A percentile compares a stretch with the other conserved stretches of the same genome.
These are phyloP conservation scores for Girardia tigrina DNA, from an alignment of 2,888 invertebrate genomes.

Conservation along the genomic window DNA sequence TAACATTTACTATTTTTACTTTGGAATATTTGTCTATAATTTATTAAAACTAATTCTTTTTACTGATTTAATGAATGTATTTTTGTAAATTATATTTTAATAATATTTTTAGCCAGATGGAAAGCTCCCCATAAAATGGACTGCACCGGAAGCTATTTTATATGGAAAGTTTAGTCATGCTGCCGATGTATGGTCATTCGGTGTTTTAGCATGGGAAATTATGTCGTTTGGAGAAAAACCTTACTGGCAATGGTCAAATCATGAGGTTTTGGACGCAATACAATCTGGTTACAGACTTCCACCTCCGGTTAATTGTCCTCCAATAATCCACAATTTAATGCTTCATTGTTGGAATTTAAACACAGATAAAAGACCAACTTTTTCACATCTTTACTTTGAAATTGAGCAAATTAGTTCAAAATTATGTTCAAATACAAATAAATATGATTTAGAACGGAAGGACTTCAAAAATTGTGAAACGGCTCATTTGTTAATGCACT, in stretches of 20 bases:
- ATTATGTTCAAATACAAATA: neutral
- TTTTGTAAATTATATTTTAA: neutral
- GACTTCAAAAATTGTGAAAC: conserved; percentile 20
- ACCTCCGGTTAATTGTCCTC: conserved; percentile 69
- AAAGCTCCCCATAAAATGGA: conserved; percentile 96
- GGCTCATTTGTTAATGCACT: conserved; percentile 12
- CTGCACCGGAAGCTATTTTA: conserved; percentile 92
- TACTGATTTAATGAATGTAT: too few species aligned
- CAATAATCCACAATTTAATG: conserved; percentile 92
- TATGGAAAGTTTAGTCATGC: conserved; percentile 98
- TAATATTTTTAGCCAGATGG: conserved; percentile 59
- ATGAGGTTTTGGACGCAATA: conserved; percentile 96
- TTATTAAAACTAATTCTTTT: too few species aligned
- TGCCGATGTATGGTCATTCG: conserved; percentile 98
- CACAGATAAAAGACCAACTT: conserved; percentile 79
- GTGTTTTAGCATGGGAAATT: conserved; percentile 97
- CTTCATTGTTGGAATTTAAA: conserved; percentile 98
- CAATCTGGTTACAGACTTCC: conserved; percentile 72
- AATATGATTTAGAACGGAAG: neutral
- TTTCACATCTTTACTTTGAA: conserved; percentile 79
- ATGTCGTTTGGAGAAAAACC: conserved; percentile 97
- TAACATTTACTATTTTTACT: too few species aligned
- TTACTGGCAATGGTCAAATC: conserved; percentile 99
- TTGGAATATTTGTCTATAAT: too few species aligned
- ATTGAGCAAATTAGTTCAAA: conserved; percentile 56